Evolutionary conservation across 2,797 vertebrate genomes (phyloP).

Genomic region (Myripristis jacobus): DNA sequence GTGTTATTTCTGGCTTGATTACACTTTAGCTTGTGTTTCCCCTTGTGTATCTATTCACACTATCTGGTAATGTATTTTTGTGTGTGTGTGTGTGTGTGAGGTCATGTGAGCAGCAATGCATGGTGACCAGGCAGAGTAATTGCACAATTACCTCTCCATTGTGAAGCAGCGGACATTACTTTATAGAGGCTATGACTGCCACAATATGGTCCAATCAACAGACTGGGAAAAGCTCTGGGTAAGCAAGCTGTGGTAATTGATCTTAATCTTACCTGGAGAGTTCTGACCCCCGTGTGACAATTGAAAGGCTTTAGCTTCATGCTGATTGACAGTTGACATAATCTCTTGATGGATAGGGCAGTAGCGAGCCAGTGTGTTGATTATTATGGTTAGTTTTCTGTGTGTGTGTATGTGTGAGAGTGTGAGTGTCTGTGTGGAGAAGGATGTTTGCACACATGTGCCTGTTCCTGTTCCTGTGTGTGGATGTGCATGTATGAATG

Average conservation of each 20-base stretch:
- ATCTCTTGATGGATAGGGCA: conserved; percentile 49
- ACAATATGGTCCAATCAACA: conserved; percentile 41
- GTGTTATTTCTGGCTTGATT: conserved; percentile 35
- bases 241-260: conserved; percentile 31
- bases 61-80: conserved; percentile 62
- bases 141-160: conserved; percentile 62
- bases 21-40: conserved; percentile 43
- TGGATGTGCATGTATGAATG: conserved; percentile 6
- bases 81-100: no score
- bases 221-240: conserved; percentile 28
- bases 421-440: conserved; percentile 4
- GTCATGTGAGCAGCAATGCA: conserved; percentile 64
- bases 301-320: conserved; percentile 23
- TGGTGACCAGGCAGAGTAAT: conserved; percentile 69
- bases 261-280: conserved; percentile 38
- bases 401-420: conserved; percentile 13
- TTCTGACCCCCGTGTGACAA: conserved; percentile 1
- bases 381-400: conserved; percentile 42
- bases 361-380: conserved; percentile 33
- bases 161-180: conserved; percentile 46
- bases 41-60: conserved; percentile 44
- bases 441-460: conserved; percentile 2
- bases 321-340: conserved; percentile 59
- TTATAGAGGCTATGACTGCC: conserved; percentile 47
- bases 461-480: neutral